phyloP scores from a whole-genome alignment of 2,113 vertebrate genomes.

The Trinectes maculatus region DNA sequence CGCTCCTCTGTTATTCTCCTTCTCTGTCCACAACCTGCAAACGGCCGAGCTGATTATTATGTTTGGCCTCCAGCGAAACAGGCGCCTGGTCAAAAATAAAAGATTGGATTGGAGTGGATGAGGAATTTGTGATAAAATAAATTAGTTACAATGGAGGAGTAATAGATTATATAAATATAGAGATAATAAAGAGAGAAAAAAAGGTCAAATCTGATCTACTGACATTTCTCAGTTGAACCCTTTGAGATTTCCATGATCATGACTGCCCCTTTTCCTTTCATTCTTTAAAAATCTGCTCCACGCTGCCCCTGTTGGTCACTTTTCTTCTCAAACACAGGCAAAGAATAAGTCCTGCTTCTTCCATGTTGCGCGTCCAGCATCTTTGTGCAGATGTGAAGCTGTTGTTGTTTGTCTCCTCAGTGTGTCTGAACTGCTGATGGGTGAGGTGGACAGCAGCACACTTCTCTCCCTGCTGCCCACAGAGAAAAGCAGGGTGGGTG shows the following conservation, averaged over 20 bases:
- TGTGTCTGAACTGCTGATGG: slow-evolving; percentile 95
- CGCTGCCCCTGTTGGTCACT: not conserved
- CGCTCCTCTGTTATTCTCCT: slow-evolving; percentile 27
- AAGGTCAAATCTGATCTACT: not conserved
- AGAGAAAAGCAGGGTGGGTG: slow-evolving; percentile 91
- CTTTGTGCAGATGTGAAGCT: not conserved
- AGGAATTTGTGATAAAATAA: not conserved
- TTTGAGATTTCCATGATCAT: no score
- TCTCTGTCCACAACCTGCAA: slow-evolving; percentile 15
- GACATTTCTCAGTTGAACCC: not conserved
- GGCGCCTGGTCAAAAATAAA: not conserved
- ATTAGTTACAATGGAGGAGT: no score
- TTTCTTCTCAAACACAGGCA: not conserved
- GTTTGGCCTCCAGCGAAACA: not conserved
- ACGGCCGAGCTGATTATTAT: not conserved
- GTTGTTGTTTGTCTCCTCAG: slow-evolving; percentile 66
- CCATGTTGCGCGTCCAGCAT: not conserved
- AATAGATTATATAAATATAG: no score
- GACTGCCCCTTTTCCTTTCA: not conserved
- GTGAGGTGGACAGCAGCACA: slow-evolving; percentile 95
- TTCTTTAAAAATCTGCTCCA: not conserved
- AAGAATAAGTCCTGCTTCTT: no score
- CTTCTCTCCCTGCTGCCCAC: slow-evolving; percentile 90
- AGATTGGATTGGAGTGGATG: not conserved
- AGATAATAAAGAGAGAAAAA: not conserved